A percentile compares a stretch with the other conserved stretches of the same genome.
These are phyloP conservation scores for Drosophila glabriapex DNA, from an alignment of 2,888 invertebrate species.

Conservation along the genomic window DNA sequence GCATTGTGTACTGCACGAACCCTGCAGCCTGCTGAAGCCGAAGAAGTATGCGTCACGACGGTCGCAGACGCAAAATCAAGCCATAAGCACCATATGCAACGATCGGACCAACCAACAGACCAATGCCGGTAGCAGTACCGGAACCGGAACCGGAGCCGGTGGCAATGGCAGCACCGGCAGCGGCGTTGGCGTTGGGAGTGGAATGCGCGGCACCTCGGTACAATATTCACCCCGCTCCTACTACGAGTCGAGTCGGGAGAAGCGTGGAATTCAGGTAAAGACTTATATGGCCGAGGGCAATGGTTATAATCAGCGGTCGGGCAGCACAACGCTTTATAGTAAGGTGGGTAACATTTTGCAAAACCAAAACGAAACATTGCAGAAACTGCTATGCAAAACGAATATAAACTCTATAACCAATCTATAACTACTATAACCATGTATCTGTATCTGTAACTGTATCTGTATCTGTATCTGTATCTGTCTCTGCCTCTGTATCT, in stretches of 20 bases:
- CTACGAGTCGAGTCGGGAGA: slow-evolving; percentile 86
- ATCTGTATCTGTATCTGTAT: neutral
- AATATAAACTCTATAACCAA: slow-evolving; percentile 45
- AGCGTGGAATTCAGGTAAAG: slow-evolving; percentile 95
- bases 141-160: slow-evolving; percentile 50
- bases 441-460: slow-evolving; percentile 23
- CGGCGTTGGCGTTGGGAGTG: slow-evolving; percentile 61
- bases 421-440: slow-evolving; percentile 39
- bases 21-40: slow-evolving; percentile 88
- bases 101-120: slow-evolving; percentile 86
- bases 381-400: slow-evolving; percentile 60
- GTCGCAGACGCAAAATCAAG: slow-evolving; percentile 86
- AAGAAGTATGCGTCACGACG: slow-evolving; percentile 89
- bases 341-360: slow-evolving; percentile 90
- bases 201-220: slow-evolving; percentile 83
- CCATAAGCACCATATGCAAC: slow-evolving; percentile 85
- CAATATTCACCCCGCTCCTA: slow-evolving; percentile 86
- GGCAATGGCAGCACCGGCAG: slow-evolving; percentile 77
- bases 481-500: neutral
- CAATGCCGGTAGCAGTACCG: slow-evolving; percentile 81
- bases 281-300: slow-evolving; percentile 97
- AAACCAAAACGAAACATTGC: slow-evolving; percentile 63
- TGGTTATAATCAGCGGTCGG: slow-evolving; percentile 91
- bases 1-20: neutral
- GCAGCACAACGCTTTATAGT: slow-evolving; percentile 91